These are phyloP conservation scores for Gallinago media DNA, from an alignment of 2,113 vertebrate species.

Conservation along the genomic window DNA sequence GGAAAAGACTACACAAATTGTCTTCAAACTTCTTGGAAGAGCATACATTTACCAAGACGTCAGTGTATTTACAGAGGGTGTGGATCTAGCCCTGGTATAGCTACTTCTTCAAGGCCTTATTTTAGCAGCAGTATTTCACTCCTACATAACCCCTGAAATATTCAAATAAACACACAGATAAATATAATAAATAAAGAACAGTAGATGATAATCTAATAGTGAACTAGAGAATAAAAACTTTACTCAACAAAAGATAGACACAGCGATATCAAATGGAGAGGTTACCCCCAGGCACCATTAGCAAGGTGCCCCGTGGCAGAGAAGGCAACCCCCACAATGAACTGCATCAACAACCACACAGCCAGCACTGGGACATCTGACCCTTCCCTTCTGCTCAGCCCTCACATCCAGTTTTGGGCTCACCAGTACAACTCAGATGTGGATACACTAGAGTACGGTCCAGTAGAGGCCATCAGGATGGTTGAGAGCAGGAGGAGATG, in stretches of 20 bases:
- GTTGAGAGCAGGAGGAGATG: background rate
- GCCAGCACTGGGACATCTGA: background rate
- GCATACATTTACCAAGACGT: background rate
- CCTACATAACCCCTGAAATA: background rate
- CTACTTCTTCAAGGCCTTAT: background rate
- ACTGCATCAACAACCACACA: background rate
- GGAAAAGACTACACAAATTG: background rate
- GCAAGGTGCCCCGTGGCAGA: background rate
- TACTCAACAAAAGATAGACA: background rate
- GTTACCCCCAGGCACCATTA: background rate
- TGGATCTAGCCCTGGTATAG: background rate
- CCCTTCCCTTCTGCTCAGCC: background rate
- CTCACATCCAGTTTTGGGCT: background rate
- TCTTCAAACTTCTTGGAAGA: background rate
- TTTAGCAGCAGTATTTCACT: background rate
- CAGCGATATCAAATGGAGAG: rapidly evolving
- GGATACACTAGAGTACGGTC: background rate
- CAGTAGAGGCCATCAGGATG: background rate
- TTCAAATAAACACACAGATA: background rate
- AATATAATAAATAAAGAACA: background rate
- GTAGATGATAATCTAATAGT: background rate
- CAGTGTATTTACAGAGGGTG: background rate
- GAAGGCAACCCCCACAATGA: background rate
- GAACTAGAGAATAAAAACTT: background rate
- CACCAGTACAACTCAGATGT: background rate